Evolutionary conservation across 2,113 vertebrate genomes (phyloP), one percentile per base, ranked within the genome.

Genomic region (Varanus komodoensis): DNA sequence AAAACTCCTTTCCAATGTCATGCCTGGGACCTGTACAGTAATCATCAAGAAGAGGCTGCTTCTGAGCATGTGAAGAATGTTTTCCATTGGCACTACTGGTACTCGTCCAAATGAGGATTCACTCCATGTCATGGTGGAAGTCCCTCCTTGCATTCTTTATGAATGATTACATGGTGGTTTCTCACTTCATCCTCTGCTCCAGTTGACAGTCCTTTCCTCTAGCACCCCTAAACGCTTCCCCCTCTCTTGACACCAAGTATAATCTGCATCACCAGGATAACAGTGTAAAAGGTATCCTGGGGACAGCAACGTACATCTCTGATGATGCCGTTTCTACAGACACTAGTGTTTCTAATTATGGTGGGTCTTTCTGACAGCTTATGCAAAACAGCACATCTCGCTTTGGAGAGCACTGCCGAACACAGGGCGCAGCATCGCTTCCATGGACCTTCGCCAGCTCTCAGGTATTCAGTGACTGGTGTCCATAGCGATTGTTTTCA

Each of bases 271-370:
- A 78, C 64, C 68, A 25, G 17, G 75, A 54, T 34, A 88, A 74
- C 44, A 86, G 44, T 57, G 34, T 64, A 25, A 89, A 87, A 67
- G 38, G 77, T 78, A 21, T 77, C 38, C 17, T 83, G 6, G 71
- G 82, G 74, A 94, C 85, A 86, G 54, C 44, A 8, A 0, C 50
- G 74, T 82, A 19, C 29, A 87, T 50, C 6, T 32, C n/a, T 17
- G 11, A 50, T 50, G 74, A 82, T 69, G 52, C 32, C 73, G 80
- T 86, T 93, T 87, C 75, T 87, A 82, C 38, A 83, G 89, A 88
- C 93, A 87, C 86, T 61, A 77, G 71, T 6, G 9, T 88, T 77
- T 94, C n/a, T 80, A 90, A 64, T 90, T 90, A 84, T 73, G 64
- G 52, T 19, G 25, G 81, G 64, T 34, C 34, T 54, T 69, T 71